Evolutionary conservation across 2,888 invertebrate genomes (phyloP).

Genomic region (Gymnosoma rotundatum): DNA sequence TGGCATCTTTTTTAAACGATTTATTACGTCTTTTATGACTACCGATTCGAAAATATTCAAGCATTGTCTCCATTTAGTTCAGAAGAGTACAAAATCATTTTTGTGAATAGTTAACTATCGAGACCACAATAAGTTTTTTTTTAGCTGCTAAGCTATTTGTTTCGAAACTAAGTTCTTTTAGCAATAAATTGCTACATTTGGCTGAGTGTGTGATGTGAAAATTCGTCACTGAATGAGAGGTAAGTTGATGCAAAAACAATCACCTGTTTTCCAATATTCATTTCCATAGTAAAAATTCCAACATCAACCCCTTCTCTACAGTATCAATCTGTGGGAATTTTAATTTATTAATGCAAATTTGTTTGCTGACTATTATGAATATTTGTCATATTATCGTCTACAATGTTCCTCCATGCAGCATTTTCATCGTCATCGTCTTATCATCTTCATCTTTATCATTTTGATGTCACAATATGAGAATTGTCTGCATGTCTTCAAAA

Average conservation of each 20-base stretch:
- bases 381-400: constrained; percentile 58
- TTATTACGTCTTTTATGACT: no score
- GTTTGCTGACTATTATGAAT: constrained; percentile 63
- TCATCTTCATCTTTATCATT: constrained; percentile 23
- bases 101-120: no score
- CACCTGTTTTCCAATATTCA: background rate
- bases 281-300: background rate
- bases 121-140: no score
- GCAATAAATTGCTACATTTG: no score
- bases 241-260: background rate
- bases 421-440: constrained; percentile 1
- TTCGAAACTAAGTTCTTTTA: no score
- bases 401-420: constrained; percentile 26
- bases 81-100: no score
- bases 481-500: constrained; percentile 52
- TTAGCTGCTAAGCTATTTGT: no score
- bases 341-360: constrained; percentile 65
- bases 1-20: no score
- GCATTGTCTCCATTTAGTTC: no score
- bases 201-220: no score
- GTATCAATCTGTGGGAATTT: background rate
- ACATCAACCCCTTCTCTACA: background rate
- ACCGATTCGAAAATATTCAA: no score
- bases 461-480: constrained; percentile 23
- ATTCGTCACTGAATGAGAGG: no score